These are phyloP conservation scores for Urocitellus parryii DNA, from an alignment of 2,113 vertebrate species.

Conservation along the genomic window DNA sequence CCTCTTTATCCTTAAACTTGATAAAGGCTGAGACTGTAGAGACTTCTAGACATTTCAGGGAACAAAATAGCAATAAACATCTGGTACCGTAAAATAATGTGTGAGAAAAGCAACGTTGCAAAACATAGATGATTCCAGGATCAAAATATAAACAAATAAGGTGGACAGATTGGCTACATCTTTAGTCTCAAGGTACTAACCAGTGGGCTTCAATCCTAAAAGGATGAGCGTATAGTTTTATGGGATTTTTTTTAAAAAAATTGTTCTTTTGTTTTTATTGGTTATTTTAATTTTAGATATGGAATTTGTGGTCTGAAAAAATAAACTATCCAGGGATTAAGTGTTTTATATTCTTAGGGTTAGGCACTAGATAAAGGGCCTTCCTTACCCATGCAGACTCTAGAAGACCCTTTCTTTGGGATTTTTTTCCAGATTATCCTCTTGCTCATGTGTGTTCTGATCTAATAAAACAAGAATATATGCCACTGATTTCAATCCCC, in stretches of 20 bases:
- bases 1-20: background rate
- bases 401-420: background rate
- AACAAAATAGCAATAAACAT: background rate
- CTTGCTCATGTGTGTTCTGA: background rate
- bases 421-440: background rate
- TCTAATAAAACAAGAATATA: background rate
- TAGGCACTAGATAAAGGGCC: background rate
- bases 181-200: background rate
- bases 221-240: background rate
- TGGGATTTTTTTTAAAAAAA: no score
- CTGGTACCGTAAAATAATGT: background rate
- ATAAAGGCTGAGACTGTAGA: background rate
- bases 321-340: background rate
- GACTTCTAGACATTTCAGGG: background rate
- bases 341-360: background rate
- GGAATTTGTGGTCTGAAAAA: constrained; percentile 41
- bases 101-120: background rate
- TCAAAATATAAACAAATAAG: background rate
- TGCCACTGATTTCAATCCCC: background rate
- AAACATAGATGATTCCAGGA: background rate
- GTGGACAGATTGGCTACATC: accelerated
- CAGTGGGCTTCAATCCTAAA: background rate
- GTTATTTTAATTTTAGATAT: constrained; percentile 18
- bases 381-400: background rate
- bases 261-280: background rate